Conservation (phyloP, 2,113 vertebrate species). For the Crotalus tigris region DNA sequence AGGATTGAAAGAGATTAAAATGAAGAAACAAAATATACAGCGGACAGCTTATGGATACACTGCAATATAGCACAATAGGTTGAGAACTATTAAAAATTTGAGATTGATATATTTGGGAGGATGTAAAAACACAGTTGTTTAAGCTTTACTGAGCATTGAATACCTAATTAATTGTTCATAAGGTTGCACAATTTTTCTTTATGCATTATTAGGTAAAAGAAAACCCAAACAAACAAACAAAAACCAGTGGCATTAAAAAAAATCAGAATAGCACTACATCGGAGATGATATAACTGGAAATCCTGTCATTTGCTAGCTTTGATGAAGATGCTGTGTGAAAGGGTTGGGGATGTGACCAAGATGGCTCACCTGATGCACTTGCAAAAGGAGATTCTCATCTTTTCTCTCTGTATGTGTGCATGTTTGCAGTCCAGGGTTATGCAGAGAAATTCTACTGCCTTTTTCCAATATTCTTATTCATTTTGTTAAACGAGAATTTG, state of each 20-base stretch:
- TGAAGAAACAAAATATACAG: background rate
- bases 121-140: background rate
- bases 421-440: background rate
- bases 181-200: background rate
- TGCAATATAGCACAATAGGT: background rate
- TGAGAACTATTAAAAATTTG: background rate
- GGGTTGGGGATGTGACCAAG: background rate
- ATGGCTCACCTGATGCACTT: background rate
- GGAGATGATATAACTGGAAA: background rate
- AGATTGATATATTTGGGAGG: accelerated
- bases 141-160: background rate
- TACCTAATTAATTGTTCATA: background rate
- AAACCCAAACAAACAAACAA: background rate
- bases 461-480: background rate
- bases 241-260: background rate
- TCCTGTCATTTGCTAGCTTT: background rate
- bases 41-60: constrained; percentile 14
- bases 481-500: background rate
- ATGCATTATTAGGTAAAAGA: background rate
- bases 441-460: background rate
- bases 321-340: background rate
- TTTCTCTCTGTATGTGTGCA: background rate
- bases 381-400: background rate
- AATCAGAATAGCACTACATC: background rate
- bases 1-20: constrained; percentile 13